Evolutionary conservation across 2,888 invertebrate genomes (phyloP), one percentile per base, ranked within the genome.

Genomic region (Notodonta dromedarius): DNA sequence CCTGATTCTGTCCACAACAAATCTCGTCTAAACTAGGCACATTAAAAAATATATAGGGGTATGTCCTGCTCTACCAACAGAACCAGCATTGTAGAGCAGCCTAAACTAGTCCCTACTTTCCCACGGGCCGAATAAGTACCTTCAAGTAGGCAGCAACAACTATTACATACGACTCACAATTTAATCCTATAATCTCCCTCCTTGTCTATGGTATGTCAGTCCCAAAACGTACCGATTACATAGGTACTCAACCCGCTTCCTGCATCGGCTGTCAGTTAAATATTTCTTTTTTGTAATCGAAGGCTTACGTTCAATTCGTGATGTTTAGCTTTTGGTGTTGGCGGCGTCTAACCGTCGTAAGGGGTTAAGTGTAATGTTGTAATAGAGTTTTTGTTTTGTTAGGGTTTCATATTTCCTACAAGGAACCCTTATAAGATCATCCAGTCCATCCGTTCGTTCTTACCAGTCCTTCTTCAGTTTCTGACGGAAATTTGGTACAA

Each of bases 241-340:
- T 35, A 24, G 24, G 24, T 24, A 76, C 65, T 69, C 61, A 72
- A 72, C 62, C 60, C 73, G 66, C 60, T 73, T 74, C 76, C 77
- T 69, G 70, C 61, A 66, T 48, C 75, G 71, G 76, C 75, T 78
- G 76, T 76, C 80, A 79, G 50, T 63, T 61, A 60, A 70, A 69
- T 66, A 66, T 59, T 35, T 35, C n/a, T 35, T 57, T 35, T 32
- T 48, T n/a, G 32, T 48, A 11, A 40, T 55, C 16, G 40, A 16
- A 16, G 13, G 55, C 55, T 40, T 40, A 35, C 35, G 53, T 2
- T 50, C 50, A 16, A 16, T 16, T 16, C 50, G 50, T 50, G 50
- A 50, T 50, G 50, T 50, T 16, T 16, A 16, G 50, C 14, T 50
- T 50, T 16, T 5, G 16, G 50, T 50, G 50, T 50, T 50, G 24